Evolutionary conservation across 2,797 vertebrate genomes (phyloP), one percentile per base, ranked within the genome.

Genomic region (Saxicola maurus): DNA sequence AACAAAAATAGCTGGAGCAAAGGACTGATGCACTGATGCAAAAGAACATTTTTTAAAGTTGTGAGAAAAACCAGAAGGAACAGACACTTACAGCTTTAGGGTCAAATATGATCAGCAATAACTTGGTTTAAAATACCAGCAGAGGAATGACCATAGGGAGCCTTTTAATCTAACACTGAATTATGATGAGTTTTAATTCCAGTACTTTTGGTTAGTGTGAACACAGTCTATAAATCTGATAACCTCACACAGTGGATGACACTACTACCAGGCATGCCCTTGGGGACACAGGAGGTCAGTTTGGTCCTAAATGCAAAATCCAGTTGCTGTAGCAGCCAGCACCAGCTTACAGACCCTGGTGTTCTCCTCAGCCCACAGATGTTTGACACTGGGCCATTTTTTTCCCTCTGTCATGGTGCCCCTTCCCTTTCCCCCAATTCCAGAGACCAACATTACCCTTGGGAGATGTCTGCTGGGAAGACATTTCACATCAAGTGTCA

Each of bases 371-470:
- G 37, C 18, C 20, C n/a, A 43, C 19, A 60, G 19, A 13, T 20
- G 12, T 68, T 25, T 67, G 46, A 67, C 25, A 33, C 0, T 12
- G 17, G 43, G 38, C 5, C 17, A 66, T 8, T 15, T 82, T 53
- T 12, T 27, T 28, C 13, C 6, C 14, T 30, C n/a, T 0, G 0
- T 30, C n/a, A 68, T 11, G 19, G 38, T 0, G 1, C 3, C 59
- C 21, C 18, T n/a, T 72, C n/a, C 40, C 15, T 33, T 79, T 56
- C 13, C 16, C 19, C 11, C 43, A 8, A 66, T 73, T 89, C 45
- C 75, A 67, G 49, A 69, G 17, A 59, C 8, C 18, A 45, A 1
- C 27, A 30, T 6, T 27, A 20, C 2, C 25, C 24, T 71, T 49
- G 5, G 3, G 48, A 80, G 37, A 33, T 3, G 2, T 14, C 37